Base-by-base conservation (phyloP, 2,113 vertebrate species). In the Cyanistes caeruleus region DNA sequence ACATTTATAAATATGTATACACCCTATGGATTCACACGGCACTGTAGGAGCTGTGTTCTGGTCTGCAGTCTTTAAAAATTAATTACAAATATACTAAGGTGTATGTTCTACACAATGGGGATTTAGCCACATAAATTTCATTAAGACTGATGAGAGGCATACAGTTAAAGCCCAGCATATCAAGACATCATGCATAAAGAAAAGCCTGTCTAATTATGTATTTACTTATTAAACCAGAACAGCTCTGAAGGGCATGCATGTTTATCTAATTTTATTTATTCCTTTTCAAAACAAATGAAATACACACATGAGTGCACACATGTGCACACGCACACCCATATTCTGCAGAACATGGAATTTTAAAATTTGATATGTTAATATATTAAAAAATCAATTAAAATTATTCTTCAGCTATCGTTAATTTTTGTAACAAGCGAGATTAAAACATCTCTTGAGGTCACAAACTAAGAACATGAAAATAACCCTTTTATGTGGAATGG, bases 1-100 rank as follows among this genome's bases (percentile, higher is more conserved):
- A 84, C 76, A 82, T 93, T 93, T 97, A 97, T 96, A 95, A 97
- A 97, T 94, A 96, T 96, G 96, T 95, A 94, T 97, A 84, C 92
- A 87, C 76, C 86, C 96, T 84, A 87, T 91, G 94, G 93, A 96
- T 88, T 89, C 77, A 84, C 80, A 79, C 0, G 0, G 73, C 90
- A 60, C 62, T 62, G 86, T 46, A 78, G 68, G 28, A 90, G 69
- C 92, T 84, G 56, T 37, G 76, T 84, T 90, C 85, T 93, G 83
- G 48, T 89, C 68, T 93, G 86, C 88, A 96, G 88, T 60, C 80
- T 93, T 95, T 93, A 96, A 90, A 93, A 96, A 96, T 91, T 94
- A 94, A 96, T 96, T 96, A 96, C 84, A 90, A 89, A 92, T 92
- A 84, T 87, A 93, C 77, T 89, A 80, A 93, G 90, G 92, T 95